Evolutionary conservation across 2,888 invertebrate genomes (phyloP).

Genomic region (Beris chalybata): DNA sequence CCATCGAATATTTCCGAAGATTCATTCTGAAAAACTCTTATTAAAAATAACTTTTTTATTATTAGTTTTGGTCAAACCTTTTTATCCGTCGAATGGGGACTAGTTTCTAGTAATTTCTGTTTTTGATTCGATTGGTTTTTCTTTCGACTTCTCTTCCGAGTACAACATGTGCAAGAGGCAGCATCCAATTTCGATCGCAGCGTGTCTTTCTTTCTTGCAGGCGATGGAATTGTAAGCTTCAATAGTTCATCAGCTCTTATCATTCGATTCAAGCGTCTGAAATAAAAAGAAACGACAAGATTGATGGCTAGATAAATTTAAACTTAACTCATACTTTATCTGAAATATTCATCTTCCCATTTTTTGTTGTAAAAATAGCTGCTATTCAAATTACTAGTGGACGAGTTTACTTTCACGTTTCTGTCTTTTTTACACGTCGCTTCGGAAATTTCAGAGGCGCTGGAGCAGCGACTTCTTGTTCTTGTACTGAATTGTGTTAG

Average conservation of each 20-base stretch:
- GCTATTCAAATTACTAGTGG: slow-evolving; percentile 70
- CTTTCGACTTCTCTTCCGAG: slow-evolving; percentile 19
- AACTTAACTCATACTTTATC: slow-evolving; percentile 54
- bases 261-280: slow-evolving; percentile 66
- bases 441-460: slow-evolving; percentile 52
- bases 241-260: slow-evolving; percentile 72
- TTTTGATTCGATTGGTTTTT: background rate
- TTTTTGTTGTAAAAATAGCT: slow-evolving; percentile 71
- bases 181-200: slow-evolving; percentile 44
- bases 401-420: slow-evolving; percentile 69
- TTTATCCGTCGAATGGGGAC: no score
- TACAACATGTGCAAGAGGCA: slow-evolving; percentile 45
- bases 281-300: slow-evolving; percentile 30
- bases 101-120: background rate
- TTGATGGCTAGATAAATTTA: background rate
- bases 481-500: slow-evolving; percentile 65
- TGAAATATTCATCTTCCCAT: slow-evolving; percentile 72
- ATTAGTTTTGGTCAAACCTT: no score
- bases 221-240: slow-evolving; percentile 66
- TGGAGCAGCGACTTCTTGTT: slow-evolving; percentile 36
- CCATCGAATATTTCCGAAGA: slow-evolving; percentile 33
- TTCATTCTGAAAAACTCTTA: background rate
- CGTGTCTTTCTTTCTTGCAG: slow-evolving; percentile 62
- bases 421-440: slow-evolving; percentile 49
- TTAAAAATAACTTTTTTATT: no score